Evolutionary conservation across 2,888 invertebrate species (phyloP).

Genomic region (Busseola fusca): DNA sequence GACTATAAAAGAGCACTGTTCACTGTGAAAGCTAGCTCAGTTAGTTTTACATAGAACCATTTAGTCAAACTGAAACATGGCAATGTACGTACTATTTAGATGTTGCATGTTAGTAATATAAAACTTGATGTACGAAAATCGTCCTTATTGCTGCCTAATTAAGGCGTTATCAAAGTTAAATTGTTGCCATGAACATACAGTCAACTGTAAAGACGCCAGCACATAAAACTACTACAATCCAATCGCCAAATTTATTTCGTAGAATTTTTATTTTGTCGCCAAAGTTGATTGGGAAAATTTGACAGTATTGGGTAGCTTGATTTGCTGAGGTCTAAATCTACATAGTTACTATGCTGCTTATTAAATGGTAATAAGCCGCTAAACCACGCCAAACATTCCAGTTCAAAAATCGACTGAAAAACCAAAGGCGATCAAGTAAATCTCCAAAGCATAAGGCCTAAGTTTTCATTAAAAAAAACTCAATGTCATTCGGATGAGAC

Average conservation of each 20-base stretch:
- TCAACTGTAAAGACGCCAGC: no score
- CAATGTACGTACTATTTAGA: not conserved
- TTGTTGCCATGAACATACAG: not conserved
- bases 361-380: no score
- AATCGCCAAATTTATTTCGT: no score
- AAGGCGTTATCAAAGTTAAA: not conserved
- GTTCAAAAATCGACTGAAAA: not conserved
- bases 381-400: not conserved
- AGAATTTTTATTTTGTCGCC: no score
- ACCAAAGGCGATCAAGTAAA: constrained; percentile 1
- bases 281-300: no score
- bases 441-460: not conserved
- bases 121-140: not conserved
- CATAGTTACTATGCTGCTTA: not conserved
- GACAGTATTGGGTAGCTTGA: no score
- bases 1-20: constrained; percentile 35
- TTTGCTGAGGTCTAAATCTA: no score
- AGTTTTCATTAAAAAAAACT: not conserved
- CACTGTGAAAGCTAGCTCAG: constrained; percentile 51
- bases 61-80: not conserved
- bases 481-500: constrained; percentile 32
- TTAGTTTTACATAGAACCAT: constrained; percentile 7
- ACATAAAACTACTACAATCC: no score
- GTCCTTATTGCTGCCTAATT: not conserved
- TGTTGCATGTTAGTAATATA: not conserved